Percentiles rank a stretch among this genome's conserved stretches.
These are phyloP conservation scores for Euwallacea fornicatus DNA, from an alignment of 1,140 invertebrate genomes.

Conservation along the genomic window DNA sequence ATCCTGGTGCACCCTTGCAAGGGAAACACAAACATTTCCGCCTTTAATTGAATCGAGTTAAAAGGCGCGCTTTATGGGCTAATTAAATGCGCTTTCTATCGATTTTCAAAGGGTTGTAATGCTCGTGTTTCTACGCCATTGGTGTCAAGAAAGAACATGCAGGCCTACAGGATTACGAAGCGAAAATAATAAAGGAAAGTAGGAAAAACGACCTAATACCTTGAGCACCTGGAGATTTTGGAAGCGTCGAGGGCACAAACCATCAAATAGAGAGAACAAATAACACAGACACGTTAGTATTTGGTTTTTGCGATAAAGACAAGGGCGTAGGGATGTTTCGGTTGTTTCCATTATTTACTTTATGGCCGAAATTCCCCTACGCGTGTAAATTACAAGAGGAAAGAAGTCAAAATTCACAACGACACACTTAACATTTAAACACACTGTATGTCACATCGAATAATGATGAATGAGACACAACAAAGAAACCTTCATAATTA, in stretches of 20 bases:
- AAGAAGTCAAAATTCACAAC: slow-evolving; percentile 23
- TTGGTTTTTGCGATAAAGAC: slow-evolving; percentile 27
- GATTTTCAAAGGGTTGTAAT: not conserved
- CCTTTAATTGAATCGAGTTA: too few species aligned
- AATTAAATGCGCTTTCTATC: slow-evolving; percentile 1
- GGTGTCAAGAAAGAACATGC: too few species aligned
- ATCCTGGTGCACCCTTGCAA: too few species aligned
- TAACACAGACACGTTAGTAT: slow-evolving; percentile 53
- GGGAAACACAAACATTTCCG: too few species aligned
- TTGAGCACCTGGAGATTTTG: slow-evolving; percentile 67
- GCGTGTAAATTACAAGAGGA: slow-evolving; percentile 4
- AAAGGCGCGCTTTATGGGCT: not conserved
- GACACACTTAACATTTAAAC: slow-evolving; percentile 21
- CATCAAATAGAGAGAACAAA: slow-evolving; percentile 54
- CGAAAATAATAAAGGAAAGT: slow-evolving; percentile 32
- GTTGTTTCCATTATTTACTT: not conserved
- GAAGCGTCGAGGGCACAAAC: slow-evolving; percentile 51
- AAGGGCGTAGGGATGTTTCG: slow-evolving; percentile 8
- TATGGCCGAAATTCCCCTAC: not conserved
- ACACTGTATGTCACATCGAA: not conserved
- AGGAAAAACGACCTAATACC: slow-evolving; percentile 59
- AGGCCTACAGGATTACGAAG: slow-evolving; percentile 10
- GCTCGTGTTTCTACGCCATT: too few species aligned
- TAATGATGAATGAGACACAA: too few species aligned
- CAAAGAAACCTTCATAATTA: too few species aligned